Percentiles rank a stretch among this genome's conserved stretches.
These are phyloP conservation scores for Novumbra hubbsi DNA, from an alignment of 2,797 vertebrate species.

Conservation along the genomic window DNA sequence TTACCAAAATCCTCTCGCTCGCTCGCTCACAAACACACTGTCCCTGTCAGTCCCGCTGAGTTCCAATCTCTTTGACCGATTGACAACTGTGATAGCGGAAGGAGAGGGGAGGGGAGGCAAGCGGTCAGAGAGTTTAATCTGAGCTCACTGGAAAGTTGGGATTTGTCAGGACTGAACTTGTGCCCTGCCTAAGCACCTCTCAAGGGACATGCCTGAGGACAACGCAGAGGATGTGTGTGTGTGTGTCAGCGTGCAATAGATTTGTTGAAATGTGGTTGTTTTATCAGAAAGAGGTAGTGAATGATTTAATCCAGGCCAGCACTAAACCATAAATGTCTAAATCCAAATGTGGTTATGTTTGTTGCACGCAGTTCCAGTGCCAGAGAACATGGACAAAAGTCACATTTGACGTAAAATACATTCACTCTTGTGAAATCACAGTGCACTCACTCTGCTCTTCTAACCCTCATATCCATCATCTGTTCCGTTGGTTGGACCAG, in stretches of 20 bases:
- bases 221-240: not conserved
- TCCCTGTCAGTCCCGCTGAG: no score
- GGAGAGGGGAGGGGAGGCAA: not conserved
- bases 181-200: conserved; percentile 52
- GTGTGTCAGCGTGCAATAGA: not conserved
- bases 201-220: conserved; percentile 20
- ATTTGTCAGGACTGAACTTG: conserved; percentile 54
- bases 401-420: not conserved
- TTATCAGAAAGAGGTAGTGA: conserved; percentile 51
- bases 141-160: conserved; percentile 61
- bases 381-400: not conserved
- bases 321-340: conserved; percentile 35
- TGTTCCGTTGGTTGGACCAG: no score
- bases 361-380: not conserved
- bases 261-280: conserved; percentile 11
- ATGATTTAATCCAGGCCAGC: conserved; percentile 45
- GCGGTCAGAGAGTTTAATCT: conserved; percentile 73
- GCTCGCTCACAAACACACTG: no score
- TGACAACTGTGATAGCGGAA: not conserved
- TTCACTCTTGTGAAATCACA: conserved; percentile 13
- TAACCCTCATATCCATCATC: no score
- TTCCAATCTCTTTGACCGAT: no score
- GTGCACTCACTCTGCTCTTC: no score
- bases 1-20: no score
- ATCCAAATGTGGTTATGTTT: not conserved